Conservation (phyloP, 2,113 vertebrate species). For the Laticauda laticaudata region DNA sequence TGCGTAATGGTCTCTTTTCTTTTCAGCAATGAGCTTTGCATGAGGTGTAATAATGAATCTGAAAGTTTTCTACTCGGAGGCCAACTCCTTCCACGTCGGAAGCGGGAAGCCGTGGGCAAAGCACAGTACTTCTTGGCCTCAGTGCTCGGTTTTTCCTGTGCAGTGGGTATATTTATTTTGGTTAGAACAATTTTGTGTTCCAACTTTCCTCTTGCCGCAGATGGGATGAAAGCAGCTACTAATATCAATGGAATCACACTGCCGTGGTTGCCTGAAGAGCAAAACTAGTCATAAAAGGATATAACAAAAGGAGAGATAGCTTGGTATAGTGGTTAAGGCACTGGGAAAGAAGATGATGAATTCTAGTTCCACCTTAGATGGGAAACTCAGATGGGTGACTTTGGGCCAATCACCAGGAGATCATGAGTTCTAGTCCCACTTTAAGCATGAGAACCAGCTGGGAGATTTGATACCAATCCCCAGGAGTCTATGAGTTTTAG, state of each 20-base stretch:
- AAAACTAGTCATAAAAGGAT: background rate
- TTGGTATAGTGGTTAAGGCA: background rate
- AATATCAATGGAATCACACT: background rate
- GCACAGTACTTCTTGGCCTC: background rate
- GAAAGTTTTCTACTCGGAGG: background rate
- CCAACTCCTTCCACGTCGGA: background rate
- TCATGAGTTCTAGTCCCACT: too few species aligned
- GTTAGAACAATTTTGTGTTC: background rate
- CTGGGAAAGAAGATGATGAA: background rate
- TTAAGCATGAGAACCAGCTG: too few species aligned
- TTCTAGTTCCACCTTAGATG: background rate
- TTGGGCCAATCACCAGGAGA: background rate
- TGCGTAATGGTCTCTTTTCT: background rate
- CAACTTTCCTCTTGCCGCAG: background rate
- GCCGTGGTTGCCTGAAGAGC: background rate
- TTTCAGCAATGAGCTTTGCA: background rate
- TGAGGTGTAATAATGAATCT: background rate
- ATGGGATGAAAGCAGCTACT: background rate
- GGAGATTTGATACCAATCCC: too few species aligned
- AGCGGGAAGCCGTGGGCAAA: background rate
- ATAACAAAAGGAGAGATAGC: background rate
- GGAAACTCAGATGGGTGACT: background rate
- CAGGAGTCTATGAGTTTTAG: too few species aligned
- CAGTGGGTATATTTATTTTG: background rate
- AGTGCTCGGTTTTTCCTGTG: background rate